Base-by-base conservation (phyloP, 2,797 vertebrate species). In the Myoxocephalus aenaeus region DNA sequence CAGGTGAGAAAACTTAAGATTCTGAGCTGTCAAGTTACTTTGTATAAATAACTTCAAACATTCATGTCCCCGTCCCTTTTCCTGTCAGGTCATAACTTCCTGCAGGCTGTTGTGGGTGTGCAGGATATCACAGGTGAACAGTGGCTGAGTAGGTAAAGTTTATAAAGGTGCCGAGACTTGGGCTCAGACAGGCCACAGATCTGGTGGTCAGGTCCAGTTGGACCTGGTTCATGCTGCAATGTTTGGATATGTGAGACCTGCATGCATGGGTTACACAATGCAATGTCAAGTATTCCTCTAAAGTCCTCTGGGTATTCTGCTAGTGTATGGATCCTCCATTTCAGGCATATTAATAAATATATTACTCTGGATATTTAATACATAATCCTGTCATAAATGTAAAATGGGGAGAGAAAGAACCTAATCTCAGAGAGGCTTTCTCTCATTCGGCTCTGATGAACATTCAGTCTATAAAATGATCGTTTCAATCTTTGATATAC, bases 401-500 rank as follows among this genome's bases (percentile, higher is more conserved):
- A 70, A 69, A 3, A 42, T 71, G 86, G 74, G 72, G 82, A 85
- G 62, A 87, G 40, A 70, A 77, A 74, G 58, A 83, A 83, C 73
- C 75, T 92, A 93, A 94, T 95, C 92, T 94, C 89, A 89, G 87
- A 88, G 86, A 85, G 86, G 81, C 58, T 59, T 34, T 54, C 80
- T 86, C 80, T 92, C 80, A 63, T 70, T 82, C 79, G 74, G 89
- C 85, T 85, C 79, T 83, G 79, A 79, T 77, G 86, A 79, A 94
- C 93, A 94, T 95, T 95, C 94, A 83, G 86, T 89, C 84, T 85
- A 58, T 76, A 83, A 86, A 80, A 86, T 85, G 74, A 89, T 90
- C 46, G 29, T 66, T 75, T 88, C 81, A 83, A 80, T 94, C 93
- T 95, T 93, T 92, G 92, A 94, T 92, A 90, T 89, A 89, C 84